Evolutionary conservation across 2,888 invertebrate genomes (phyloP), one percentile per base, ranked within the genome.

Genomic region (Dryadula phaetusa): DNA sequence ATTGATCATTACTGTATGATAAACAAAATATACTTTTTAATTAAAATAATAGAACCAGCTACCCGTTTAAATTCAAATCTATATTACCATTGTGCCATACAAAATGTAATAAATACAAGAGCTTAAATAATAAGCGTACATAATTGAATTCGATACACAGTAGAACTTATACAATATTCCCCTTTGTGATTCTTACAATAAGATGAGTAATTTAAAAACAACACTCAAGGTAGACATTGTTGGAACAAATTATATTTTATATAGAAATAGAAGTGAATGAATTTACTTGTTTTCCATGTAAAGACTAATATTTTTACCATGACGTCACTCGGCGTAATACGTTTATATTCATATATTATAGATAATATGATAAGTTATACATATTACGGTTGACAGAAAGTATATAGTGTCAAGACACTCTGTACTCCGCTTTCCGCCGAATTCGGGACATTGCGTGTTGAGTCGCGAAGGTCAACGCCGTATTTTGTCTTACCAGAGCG

Each of bases 191-290:
- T 32, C 52, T 10, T 28, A 16, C 28, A 52, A 52, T 52, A 52
- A 52, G 52, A 52, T 5, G 52, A 52, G 52, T 32, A 52, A 52
- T 52, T 52, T 28, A 52, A 52, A 52, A 28, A 28, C 28, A 52
- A 52, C 52, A 52, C 52, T 52, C 52, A 52, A 52, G 52, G 28
- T 52, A 49, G 28, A 25, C 49, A 16, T 32, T 52, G 52, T 52
- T 52, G 12, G 2, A 52, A 52, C 6, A 4, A 52, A 28, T 52
- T 52, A 32, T 52, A 28, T 52, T 52, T 32, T 52, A 32, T 52
- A 16, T 32, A 32, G 52, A 52, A 32, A 12, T 52, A 10, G 10
- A 52, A 52, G n/a, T 52, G 16, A 32, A 32, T 52, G 10, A 28
- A 28, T 47, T 52, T 16, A 28, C n/a, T 12, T 4, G 32, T 32